Conservation (phyloP, 2,113 vertebrate species). For the Campylomormyrus tamandua region DNA sequence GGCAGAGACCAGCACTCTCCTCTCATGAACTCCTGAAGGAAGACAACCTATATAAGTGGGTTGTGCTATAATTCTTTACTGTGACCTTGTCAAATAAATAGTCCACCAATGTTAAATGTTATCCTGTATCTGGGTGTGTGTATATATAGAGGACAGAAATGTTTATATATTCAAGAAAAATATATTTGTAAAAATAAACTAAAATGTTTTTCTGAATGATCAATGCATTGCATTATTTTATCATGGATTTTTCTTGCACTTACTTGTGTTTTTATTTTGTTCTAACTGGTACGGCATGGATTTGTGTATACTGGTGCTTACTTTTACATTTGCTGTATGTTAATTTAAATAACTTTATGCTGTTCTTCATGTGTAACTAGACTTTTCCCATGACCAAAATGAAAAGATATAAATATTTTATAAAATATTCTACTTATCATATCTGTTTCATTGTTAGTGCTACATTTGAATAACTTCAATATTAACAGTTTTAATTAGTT, state of each 20-base stretch:
- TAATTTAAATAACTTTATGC: conserved; percentile 46
- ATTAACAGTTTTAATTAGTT: conserved; percentile 6
- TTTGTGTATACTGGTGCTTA: conserved; percentile 56
- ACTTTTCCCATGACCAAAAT: conserved; percentile 68
- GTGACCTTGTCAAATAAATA: conserved; percentile 61
- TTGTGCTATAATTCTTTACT: conserved; percentile 35
- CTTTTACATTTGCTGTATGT: conserved; percentile 39
- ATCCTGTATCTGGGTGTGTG: conserved; percentile 69
- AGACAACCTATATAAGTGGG: conserved; percentile 39
- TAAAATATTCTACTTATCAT: conserved; percentile 40
- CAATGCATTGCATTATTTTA: conserved; percentile 74
- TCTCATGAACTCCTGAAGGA: conserved; percentile 46
- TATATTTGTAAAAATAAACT: conserved; percentile 61
- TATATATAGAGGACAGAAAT: conserved; percentile 69
- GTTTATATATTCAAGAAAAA: conserved; percentile 42
- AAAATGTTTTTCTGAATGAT: conserved; percentile 63
- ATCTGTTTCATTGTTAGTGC: conserved; percentile 22
- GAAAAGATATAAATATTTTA: conserved; percentile 66
- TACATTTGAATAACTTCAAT: background rate
- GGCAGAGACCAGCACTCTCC: conserved; percentile 48
- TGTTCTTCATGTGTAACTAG: conserved; percentile 58
- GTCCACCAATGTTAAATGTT: conserved; percentile 61
- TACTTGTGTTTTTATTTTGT: conserved; percentile 47
- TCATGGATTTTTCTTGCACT: conserved; percentile 83
- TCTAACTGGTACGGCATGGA: conserved; percentile 68